Evolutionary conservation across 2,797 vertebrate genomes (phyloP).

Genomic region (Semaprochilodus insignis): DNA sequence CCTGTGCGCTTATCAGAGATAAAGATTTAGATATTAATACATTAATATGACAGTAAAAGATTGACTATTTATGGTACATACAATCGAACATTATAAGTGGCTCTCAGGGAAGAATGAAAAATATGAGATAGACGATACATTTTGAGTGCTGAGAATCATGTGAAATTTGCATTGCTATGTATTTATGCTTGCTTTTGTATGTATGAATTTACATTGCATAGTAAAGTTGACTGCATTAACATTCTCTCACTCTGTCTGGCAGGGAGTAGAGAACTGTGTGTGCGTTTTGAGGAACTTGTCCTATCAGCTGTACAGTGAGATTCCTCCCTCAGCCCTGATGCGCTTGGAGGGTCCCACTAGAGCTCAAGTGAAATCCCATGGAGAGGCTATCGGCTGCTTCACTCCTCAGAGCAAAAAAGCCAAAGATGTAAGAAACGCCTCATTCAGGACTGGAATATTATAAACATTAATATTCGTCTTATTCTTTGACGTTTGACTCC

Average conservation of each 20-base stretch:
- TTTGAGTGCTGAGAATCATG: background rate
- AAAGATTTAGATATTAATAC: too few species aligned
- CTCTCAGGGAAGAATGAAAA: too few species aligned
- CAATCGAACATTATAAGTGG: too few species aligned
- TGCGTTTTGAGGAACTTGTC: conserved; percentile 96
- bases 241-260: background rate
- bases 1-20: too few species aligned
- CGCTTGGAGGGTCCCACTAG: conserved; percentile 84
- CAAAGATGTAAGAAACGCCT: conserved; percentile 80
- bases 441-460: background rate
- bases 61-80: too few species aligned
- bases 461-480: background rate
- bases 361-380: conserved; percentile 47
- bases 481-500: too few species aligned
- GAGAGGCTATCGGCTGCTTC: conserved; percentile 90
- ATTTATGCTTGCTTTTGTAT: background rate
- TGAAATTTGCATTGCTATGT: background rate
- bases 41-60: too few species aligned
- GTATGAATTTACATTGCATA: too few species aligned
- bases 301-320: conserved; percentile 90
- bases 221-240: too few species aligned
- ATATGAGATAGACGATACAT: too few species aligned
- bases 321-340: conserved; percentile 75
- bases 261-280: conserved; percentile 92
- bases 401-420: conserved; percentile 89